Evolutionary conservation across 2,888 invertebrate species (phyloP), one percentile per base, ranked within the genome.

Genomic region (Dolomedes plantarius): DNA sequence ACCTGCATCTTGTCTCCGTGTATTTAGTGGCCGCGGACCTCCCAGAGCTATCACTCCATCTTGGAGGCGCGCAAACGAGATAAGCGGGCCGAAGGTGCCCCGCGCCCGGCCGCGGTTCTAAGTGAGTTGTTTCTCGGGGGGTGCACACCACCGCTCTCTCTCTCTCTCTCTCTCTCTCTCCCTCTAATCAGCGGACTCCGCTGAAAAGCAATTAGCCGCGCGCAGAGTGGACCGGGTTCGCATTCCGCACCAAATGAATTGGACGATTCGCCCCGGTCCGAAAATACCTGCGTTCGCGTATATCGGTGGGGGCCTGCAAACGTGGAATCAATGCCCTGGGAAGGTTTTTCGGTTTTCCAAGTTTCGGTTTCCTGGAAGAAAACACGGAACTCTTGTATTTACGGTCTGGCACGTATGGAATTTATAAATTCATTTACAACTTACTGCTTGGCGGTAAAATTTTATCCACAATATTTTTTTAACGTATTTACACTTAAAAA

Each of bases 1-100:
- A 83, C 83, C 83, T 83, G 83, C 76, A 69, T 77, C 83, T 83
- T 83, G 83, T 83, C 83, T 77, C 83, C 83, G 77, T 83, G 83
- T 83, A 83, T 83, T 83, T 83, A 83, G 83, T 77, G 73, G 83
- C 72, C 46, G 27, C 62, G 46, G 86, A 86, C 86, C 86, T 86
- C 86, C 86, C 79, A 79, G 73, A 68, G 71, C 76, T 79, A 75
- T 82, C 82, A 82, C 82, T 82, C 82, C 82, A 82, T 82, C 82
- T 79, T 79, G 36, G 46, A 27, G 28, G 27, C 41, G 39, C 69
- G 69, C 41, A 65, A 56, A 36, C 69, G 56, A 78, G 29, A 74
- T 64, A 69, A 62, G 68, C 78, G 62, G 62, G 23, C 69, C 13
- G 77, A 50, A 16, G 69, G 36, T 29, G 19, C 28, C 29, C 23